Percentiles rank a stretch among this genome's conserved stretches.
Conservation (phyloP, 2,888 invertebrate genomes). For the Heliconius erato region DNA sequence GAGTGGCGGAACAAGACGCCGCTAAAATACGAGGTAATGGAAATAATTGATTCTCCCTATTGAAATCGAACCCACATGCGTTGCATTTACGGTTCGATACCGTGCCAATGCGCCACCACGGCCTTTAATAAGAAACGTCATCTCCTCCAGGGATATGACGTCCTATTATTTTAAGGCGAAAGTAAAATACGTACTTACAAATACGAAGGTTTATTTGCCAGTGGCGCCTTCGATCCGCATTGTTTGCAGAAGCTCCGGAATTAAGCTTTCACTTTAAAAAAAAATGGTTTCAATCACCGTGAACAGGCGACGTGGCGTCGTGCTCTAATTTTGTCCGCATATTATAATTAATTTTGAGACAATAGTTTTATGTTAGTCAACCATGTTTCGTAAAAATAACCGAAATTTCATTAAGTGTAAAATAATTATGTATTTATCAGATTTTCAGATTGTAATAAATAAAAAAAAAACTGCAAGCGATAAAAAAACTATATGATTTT, state of each 20-base stretch:
- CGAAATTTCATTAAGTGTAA: not conserved
- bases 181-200: not conserved
- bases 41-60: not conserved
- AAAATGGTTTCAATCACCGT: not conserved
- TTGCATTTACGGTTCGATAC: not conserved
- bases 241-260: constrained; percentile 20
- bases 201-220: not conserved
- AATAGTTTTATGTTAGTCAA: not conserved
- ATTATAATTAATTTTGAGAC: not conserved
- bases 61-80: not conserved
- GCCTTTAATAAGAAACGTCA: not conserved
- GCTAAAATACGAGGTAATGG: too few species aligned
- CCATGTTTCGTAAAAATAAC: not conserved
- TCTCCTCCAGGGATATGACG: not conserved
- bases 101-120: not conserved
- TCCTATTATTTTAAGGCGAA: constrained; percentile 22
- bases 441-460: not conserved
- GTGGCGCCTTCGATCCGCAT: constrained; percentile 21
- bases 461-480: too few species aligned
- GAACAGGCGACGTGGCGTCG: not conserved
- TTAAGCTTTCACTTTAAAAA: constrained; percentile 10
- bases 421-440: not conserved
- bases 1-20: not conserved
- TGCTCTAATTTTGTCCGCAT: not conserved
- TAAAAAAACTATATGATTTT: too few species aligned